These are phyloP conservation scores for Pedetes capensis DNA, from an alignment of 2,113 vertebrate genomes.

Conservation along the genomic window DNA sequence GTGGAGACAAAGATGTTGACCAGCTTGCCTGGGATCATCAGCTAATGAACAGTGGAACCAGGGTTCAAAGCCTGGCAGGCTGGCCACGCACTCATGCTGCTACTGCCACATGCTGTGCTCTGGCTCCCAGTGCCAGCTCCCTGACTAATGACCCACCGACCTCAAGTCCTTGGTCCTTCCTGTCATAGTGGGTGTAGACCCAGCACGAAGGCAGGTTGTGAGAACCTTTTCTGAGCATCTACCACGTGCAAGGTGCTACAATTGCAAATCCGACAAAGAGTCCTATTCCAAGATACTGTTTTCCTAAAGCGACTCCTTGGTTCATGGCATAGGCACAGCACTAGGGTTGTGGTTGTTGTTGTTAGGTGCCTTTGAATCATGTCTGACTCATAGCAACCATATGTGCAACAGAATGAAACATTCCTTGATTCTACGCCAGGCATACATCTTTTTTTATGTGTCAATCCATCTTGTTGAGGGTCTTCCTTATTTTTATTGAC, in stretches of 20 bases:
- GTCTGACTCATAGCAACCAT: too few species aligned
- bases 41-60: neutral
- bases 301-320: neutral
- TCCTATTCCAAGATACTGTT: neutral
- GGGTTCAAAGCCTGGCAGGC: neutral
- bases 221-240: neutral
- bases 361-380: too few species aligned
- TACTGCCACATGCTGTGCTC: neutral
- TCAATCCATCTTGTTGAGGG: too few species aligned
- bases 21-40: neutral
- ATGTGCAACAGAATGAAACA: too few species aligned
- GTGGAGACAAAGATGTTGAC: neutral
- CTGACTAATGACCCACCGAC: neutral
- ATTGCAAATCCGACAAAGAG: neutral
- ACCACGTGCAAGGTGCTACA: neutral
- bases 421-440: too few species aligned
- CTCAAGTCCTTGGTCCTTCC: neutral
- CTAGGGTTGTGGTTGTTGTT: too few species aligned
- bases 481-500: too few species aligned
- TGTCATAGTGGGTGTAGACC: neutral
- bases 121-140: neutral
- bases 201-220: neutral
- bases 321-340: too few species aligned
- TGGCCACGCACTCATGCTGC: rapidly evolving
- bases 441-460: too few species aligned